These are phyloP conservation scores for Synanceia verrucosa DNA, from an alignment of 2,797 vertebrate species.

Conservation along the genomic window DNA sequence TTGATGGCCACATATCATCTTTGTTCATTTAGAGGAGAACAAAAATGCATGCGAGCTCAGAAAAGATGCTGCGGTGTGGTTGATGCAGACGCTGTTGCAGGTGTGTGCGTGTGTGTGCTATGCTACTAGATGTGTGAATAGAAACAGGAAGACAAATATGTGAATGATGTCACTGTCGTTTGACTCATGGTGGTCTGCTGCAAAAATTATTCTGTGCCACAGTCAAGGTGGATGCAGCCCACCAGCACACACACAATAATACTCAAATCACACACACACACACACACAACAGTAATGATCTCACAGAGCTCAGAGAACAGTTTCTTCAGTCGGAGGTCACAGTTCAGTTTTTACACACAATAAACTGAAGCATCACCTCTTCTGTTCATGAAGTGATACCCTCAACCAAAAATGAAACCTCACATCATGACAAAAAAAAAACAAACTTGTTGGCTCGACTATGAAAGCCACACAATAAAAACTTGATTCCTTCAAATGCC, in stretches of 20 bases:
- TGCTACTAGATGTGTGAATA: not conserved
- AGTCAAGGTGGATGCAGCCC: not conserved
- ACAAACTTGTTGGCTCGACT: not conserved
- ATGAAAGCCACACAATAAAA: no score
- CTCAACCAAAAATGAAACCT: not conserved
- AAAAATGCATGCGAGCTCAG: not conserved
- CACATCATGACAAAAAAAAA: no score
- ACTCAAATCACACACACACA: no score
- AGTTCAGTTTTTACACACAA: not conserved
- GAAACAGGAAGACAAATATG: not conserved
- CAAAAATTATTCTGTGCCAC: not conserved
- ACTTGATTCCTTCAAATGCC: not conserved
- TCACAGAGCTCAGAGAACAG: slow-evolving; percentile 30
- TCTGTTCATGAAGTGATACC: not conserved
- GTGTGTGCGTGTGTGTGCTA: not conserved
- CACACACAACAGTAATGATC: no score
- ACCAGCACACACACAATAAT: slow-evolving; percentile 6
- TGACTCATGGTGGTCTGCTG: not conserved
- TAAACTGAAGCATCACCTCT: not conserved
- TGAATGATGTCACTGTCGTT: not conserved
- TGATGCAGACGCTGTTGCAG: not conserved
- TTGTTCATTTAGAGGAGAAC: slow-evolving; percentile 2
- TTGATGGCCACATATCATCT: slow-evolving; percentile 48
- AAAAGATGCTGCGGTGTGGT: not conserved
- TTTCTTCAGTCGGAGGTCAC: slow-evolving; percentile 16